Evolutionary conservation across 2,113 vertebrate species (phyloP).

Genomic region (Cyprinodon brontotheroides): DNA sequence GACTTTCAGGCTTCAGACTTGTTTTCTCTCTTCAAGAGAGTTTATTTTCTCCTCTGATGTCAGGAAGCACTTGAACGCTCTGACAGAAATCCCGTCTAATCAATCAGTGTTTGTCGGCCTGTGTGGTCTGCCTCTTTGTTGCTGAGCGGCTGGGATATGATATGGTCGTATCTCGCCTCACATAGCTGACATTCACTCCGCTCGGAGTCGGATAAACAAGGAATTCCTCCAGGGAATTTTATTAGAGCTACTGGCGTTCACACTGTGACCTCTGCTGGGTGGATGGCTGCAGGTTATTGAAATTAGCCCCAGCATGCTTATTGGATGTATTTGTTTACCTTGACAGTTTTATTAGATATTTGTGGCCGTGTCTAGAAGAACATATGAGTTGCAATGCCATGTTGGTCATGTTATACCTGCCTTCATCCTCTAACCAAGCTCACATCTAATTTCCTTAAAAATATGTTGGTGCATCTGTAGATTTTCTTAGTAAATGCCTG

Average conservation of each 20-base stretch:
- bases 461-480: conserved; percentile 46
- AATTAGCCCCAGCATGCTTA: conserved; percentile 10
- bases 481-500: conserved; percentile 40
- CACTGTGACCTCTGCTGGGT: conserved; percentile 17
- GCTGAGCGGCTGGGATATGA: conserved; percentile 41
- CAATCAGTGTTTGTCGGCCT: conserved; percentile 46
- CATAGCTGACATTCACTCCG: conserved; percentile 56
- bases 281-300: conserved; percentile 22
- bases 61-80: conserved; percentile 49
- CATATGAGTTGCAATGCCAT: conserved; percentile 3
- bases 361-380: conserved; percentile 2
- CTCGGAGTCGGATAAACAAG: conserved; percentile 49
- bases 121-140: conserved; percentile 49
- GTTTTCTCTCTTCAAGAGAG: conserved; percentile 43
- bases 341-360: conserved; percentile 5
- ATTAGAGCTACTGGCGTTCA: conserved; percentile 9
- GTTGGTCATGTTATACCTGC: conserved; percentile 16
- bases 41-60: conserved; percentile 63
- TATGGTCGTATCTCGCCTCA: conserved; percentile 51
- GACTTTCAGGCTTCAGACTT: conserved; percentile 31
- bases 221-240: conserved; percentile 39
- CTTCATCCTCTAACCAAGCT: conserved; percentile 28
- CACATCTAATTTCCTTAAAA: conserved; percentile 38
- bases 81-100: conserved; percentile 49
- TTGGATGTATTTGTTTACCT: conserved; percentile 11